Conservation (phyloP, 2,113 vertebrate genomes). For the Trichechus manatus region DNA sequence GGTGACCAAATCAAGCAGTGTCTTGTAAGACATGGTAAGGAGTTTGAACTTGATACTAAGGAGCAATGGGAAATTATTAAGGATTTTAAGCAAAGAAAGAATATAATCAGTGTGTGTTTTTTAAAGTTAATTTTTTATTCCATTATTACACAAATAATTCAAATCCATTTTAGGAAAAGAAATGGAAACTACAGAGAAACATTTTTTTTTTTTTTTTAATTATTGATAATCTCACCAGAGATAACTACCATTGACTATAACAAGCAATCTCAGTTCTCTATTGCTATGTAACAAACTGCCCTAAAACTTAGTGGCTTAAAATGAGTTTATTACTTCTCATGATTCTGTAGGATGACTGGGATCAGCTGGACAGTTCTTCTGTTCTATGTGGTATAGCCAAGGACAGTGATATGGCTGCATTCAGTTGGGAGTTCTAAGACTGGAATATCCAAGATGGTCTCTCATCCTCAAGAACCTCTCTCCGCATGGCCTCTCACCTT, state of each 20-base stretch:
- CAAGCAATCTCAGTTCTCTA: background rate
- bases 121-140: background rate
- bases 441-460: background rate
- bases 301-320: background rate
- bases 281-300: background rate
- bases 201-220: too few relatives aligned
- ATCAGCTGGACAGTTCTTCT: background rate
- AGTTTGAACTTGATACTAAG: constrained; percentile 5
- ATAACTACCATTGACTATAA: background rate
- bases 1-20: background rate
- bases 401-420: background rate
- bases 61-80: background rate
- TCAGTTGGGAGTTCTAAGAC: background rate
- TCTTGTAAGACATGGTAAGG: background rate
- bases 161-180: background rate
- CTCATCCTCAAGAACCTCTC: background rate
- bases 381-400: background rate
- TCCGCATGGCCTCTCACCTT: background rate
- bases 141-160: background rate
- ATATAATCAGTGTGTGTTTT: background rate
- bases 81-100: background rate
- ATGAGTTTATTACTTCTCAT: constrained; percentile 18
- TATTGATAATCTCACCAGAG: background rate
- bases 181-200: background rate
- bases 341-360: background rate